Evolutionary conservation across 1,140 invertebrate genomes (phyloP), one percentile per base, ranked within the genome.

Genomic region (Meloidogyne floridensis): DNA sequence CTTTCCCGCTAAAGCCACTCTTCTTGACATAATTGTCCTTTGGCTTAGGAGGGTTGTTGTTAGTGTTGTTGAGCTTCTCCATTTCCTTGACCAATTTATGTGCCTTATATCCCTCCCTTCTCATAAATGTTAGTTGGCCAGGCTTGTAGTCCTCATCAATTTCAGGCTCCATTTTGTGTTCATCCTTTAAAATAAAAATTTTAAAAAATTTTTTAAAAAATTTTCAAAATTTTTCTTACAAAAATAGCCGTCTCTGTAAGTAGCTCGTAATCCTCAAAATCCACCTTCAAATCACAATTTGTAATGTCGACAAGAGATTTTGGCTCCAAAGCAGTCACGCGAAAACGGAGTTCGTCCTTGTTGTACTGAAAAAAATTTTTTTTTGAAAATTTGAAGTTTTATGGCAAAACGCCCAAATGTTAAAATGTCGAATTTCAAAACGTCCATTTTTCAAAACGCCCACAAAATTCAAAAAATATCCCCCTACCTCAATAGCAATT

Each of bases 271-370:
- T n/a, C 59, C 4, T 65, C 59, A 65, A 65, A 65, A 15, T 65
- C 59, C n/a, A 65, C 59, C n/a, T 65, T 65, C 59, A 65, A 65
- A 65, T 65, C 59, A 65, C 59, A 65, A 65, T n/a, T 65, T 65
- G 59, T 65, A n/a, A 65, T 65, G 7, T 65, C n/a, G n/a, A 65
- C 15, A n/a, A 65, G 15, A 65, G 4, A n/a, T n/a, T 5, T n/a
- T 13, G 59, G 59, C 15, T n/a, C 5, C n/a, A 65, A 6, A 18
- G 59, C 7, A 18, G 2, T 8, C 3, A 65, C 59, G 5, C 59
- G 59, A 65, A 65, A 65, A 6, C 59, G n/a, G 1, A 65, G n/a
- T n/a, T 65, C 59, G n/a, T 65, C 59, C 15, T 65, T 65, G 10
- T 18, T 65, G 15, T n/a, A n/a, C 59, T 65, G 3, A n/a, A 65